Evolutionary conservation across 2,888 invertebrate genomes (phyloP).

Genomic region (Hetaerina titia): DNA sequence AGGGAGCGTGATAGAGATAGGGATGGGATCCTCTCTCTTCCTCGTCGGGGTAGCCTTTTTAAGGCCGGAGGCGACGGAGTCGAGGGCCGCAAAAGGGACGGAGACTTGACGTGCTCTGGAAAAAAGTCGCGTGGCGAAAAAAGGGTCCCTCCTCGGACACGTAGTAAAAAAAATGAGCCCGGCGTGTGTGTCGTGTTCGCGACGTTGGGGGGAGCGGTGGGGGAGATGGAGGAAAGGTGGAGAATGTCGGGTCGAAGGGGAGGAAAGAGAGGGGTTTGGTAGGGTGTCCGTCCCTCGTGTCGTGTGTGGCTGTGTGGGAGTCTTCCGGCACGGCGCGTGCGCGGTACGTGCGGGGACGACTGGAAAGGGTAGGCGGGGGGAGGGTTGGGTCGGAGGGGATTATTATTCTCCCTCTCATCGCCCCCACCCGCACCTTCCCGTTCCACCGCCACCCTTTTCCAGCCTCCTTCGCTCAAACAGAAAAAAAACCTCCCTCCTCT

Average conservation of each 20-base stretch:
- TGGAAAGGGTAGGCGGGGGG: background rate
- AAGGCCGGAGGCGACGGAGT: background rate
- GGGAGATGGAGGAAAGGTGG: background rate
- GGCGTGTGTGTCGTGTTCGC: background rate
- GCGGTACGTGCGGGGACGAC: background rate
- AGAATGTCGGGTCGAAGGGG: background rate
- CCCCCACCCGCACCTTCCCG: too few relatives aligned
- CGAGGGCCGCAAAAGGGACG: background rate
- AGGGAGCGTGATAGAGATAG: too few relatives aligned
- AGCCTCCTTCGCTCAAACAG: background rate
- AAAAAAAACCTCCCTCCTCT: background rate
- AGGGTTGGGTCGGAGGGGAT: background rate
- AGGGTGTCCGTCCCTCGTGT: background rate
- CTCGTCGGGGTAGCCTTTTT: background rate
- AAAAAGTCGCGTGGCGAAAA: conserved; percentile 9
- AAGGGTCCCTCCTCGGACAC: conserved; percentile 6
- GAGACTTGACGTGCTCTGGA: background rate
- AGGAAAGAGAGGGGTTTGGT: background rate
- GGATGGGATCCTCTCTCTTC: too few relatives aligned
- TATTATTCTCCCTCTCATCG: background rate
- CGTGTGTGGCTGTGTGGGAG: background rate
- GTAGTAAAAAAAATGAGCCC: background rate
- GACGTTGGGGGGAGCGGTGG: background rate
- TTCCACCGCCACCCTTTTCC: background rate
- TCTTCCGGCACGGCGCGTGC: background rate